Evolutionary conservation across 2,888 invertebrate species (phyloP).

Genomic region (Pseudococcus jackbeardsleyi): DNA sequence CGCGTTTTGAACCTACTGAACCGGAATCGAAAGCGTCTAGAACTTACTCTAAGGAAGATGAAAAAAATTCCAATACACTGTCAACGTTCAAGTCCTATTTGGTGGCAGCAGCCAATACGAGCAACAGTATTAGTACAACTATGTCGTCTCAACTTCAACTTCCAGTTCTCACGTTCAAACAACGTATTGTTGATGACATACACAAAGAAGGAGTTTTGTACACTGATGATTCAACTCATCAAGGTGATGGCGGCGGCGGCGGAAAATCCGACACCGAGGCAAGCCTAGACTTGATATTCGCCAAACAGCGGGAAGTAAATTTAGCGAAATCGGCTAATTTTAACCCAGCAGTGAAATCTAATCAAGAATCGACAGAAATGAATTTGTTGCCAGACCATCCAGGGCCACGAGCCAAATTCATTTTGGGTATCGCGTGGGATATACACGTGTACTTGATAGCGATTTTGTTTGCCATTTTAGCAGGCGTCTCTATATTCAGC

Average conservation of each 20-base stretch:
- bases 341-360: background rate
- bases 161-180: constrained; percentile 8
- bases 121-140: background rate
- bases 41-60: constrained; percentile 64
- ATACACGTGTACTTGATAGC: constrained; percentile 91
- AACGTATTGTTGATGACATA: constrained; percentile 12
- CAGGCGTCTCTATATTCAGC: constrained; percentile 87
- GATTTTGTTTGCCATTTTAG: constrained; percentile 85
- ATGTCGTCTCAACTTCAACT: background rate
- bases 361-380: constrained; percentile 67
- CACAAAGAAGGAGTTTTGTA: constrained; percentile 14
- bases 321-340: constrained; percentile 62
- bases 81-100: constrained; percentile 61
- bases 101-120: constrained; percentile 48
- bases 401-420: constrained; percentile 68
- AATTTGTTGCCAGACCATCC: constrained; percentile 67
- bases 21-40: constrained; percentile 72
- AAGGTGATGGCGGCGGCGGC: constrained; percentile 18
- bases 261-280: background rate
- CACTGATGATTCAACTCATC: background rate
- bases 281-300: constrained; percentile 65
- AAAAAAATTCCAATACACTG: constrained; percentile 55
- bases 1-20: constrained; percentile 68
- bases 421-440: constrained; percentile 90
- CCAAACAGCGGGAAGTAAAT: constrained; percentile 66